Base-by-base conservation (phyloP, 2,888 invertebrate species). In the Rhogogaster chlorosoma region DNA sequence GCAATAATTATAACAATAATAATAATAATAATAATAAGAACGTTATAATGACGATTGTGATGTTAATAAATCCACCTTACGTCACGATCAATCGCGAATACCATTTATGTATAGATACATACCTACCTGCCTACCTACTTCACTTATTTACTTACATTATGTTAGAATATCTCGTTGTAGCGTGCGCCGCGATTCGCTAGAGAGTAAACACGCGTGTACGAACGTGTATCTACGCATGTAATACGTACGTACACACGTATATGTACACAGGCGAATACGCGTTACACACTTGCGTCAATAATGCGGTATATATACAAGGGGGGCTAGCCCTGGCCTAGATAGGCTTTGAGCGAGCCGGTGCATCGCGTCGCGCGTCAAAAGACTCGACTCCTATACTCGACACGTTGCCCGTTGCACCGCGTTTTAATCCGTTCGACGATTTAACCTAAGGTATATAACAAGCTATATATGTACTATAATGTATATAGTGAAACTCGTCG, bases 241-340 rank as follows among this genome's bases (percentile, higher is more conserved):
- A 75, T 18, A 42, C 18, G 29, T 36, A 67, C 32, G 36, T 38
- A 36, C 15, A 36, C 9, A 64, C 22, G 38, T 22, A 26, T 2
- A 77, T 29, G 10, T 77, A 75, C 3, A 29, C 26, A 15, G 2
- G 53, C 32, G 26, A 7, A 49, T 29, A 53, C 10, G 26, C 22
- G 36, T 38, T 29, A 49, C 29, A 49, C 42, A 49, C 75, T 49
- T 5, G 5, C 42, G 12, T 42, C 42, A 42, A 42, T 42, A 49
- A 49, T 49, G 26, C 7, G 26, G 26, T 75, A 49, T 45, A 73
- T 15, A 42, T 22, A 15, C 12, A 12, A 6, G 89, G 89, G 90
- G 88, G 86, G 89, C 91, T 92, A 93, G 92, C 93, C 93, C 92
- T 93, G 93, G 93, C 93, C 93, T 93, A 93, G 93, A 93, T 93